Evolutionary conservation across 2,113 vertebrate species (phyloP), one percentile per base, ranked within the genome.

Genomic region (Xiphophorus hellerii): DNA sequence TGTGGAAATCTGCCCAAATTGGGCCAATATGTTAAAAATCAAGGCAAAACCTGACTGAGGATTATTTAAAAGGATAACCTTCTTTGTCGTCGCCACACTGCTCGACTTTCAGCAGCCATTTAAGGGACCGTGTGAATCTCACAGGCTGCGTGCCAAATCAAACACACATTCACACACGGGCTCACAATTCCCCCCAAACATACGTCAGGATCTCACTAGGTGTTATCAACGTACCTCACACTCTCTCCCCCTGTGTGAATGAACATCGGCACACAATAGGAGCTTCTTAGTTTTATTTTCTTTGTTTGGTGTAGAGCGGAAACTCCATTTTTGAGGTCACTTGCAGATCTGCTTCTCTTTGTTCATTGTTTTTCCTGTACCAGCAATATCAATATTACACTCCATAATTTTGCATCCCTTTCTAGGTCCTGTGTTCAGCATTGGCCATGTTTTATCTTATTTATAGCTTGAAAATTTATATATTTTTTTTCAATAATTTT

Each of bases 41-140:
- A 17, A 29, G 31, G 62, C 27, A 44, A 51, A 68, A 35, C 33
- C 33, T 25, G 48, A 54, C 39, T 11, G 35, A 42, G 39, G 39
- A 42, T 14, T 42, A 42, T 42, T 42, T 15, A 42, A 42, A 42
- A 42, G 14, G 4, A 42, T 15, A 42, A 15, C 51, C 10, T 58
- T n/a, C 51, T 58, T n/a, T 58, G 48, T 77, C 69, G 73, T 80
- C 33, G 30, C 74, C 80, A 82, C 74, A 22, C 74, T 54, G 48
- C 81, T 89, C 78, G 84, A 89, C 75, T 87, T 86, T 84, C 83
- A 58, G 73, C 78, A 84, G 67, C 73, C 84, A 79, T 87, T 88
- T 78, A 86, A 81, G 63, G 80, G 69, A 73, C 65, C 67, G 81
- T 61, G 76, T 73, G 31, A 80, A 81, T 81, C 78, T 74, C 69